Percentiles rank a stretch among this genome's conserved stretches.
phyloP scores from a whole-genome alignment of 2,797 vertebrate genomes.

The Esox masquinongy region DNA sequence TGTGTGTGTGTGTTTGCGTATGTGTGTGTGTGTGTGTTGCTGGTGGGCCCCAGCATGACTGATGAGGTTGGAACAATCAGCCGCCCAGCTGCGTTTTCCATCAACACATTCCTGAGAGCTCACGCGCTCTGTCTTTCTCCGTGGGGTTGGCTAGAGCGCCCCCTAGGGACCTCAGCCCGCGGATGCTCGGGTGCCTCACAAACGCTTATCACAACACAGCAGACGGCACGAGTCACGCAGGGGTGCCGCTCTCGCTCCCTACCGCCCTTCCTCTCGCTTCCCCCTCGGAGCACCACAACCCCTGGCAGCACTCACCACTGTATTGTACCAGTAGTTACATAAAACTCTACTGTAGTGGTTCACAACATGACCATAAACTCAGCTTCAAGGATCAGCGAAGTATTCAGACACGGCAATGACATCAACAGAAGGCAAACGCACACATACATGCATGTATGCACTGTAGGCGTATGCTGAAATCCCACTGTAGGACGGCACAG shows the following conservation, averaged over 20 bases:
- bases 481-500: not conserved
- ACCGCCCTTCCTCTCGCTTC: not conserved
- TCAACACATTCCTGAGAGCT: conserved; percentile 84
- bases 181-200: conserved; percentile 70
- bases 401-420: not conserved
- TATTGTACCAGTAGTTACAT: conserved; percentile 1
- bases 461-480: not conserved
- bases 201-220: conserved; percentile 73
- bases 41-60: conserved; percentile 81
- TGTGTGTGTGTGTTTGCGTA: conserved; percentile 11
- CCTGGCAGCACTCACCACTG: conserved; percentile 9
- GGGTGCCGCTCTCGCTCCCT: not conserved
- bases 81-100: conserved; percentile 84
- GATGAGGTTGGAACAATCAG: conserved; percentile 81
- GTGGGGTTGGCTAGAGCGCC: conserved; percentile 68
- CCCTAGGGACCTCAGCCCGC: conserved; percentile 73
- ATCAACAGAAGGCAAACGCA: not conserved
- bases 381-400: not conserved
- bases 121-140: conserved; percentile 70
- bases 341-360: not conserved
- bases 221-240: conserved; percentile 56
- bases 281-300: conserved; percentile 9
- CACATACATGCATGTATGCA: too few relatives aligned
- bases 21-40: conserved; percentile 66
- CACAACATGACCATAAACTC: not conserved